phyloP scores from a whole-genome alignment of 2,797 vertebrate species.

The Sebastes variabilis region DNA sequence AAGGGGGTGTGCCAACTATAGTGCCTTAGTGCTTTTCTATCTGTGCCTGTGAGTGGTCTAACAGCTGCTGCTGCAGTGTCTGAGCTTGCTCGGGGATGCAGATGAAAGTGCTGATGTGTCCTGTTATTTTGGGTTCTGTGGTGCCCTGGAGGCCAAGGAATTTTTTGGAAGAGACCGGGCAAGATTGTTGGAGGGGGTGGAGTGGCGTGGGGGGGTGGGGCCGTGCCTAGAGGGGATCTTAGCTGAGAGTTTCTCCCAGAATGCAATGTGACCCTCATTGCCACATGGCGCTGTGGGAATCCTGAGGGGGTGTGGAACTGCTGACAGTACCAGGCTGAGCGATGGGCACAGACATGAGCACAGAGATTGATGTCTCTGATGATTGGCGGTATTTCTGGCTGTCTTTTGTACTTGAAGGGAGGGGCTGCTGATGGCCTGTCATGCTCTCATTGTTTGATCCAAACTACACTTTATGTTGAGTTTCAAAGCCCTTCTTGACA shows the following conservation, averaged over 20 bases:
- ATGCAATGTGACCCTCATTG: slow-evolving; percentile 72
- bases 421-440: slow-evolving; percentile 44
- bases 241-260: slow-evolving; percentile 66
- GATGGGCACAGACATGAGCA: slow-evolving; percentile 53
- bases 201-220: background rate
- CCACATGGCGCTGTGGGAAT: slow-evolving; percentile 68
- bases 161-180: slow-evolving; percentile 65
- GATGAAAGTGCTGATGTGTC: slow-evolving; percentile 81
- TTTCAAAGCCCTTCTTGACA: slow-evolving; percentile 34
- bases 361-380: slow-evolving; percentile 56
- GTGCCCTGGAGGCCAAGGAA: slow-evolving; percentile 59
- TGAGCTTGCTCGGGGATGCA: slow-evolving; percentile 75
- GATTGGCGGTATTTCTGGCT: slow-evolving; percentile 58
- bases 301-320: slow-evolving; percentile 54
- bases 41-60: slow-evolving; percentile 60
- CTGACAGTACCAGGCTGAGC: slow-evolving; percentile 65
- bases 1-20: slow-evolving; percentile 67
- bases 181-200: slow-evolving; percentile 41
- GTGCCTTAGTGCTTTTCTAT: slow-evolving; percentile 65
- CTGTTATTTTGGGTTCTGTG: slow-evolving; percentile 76
- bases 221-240: slow-evolving; percentile 54
- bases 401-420: slow-evolving; percentile 33
- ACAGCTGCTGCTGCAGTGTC: slow-evolving; percentile 80
- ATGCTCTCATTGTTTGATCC: slow-evolving; percentile 18
- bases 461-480: slow-evolving; percentile 22